Evolutionary conservation across 2,888 invertebrate species (phyloP).

Genomic region (Acrobasis suavella): DNA sequence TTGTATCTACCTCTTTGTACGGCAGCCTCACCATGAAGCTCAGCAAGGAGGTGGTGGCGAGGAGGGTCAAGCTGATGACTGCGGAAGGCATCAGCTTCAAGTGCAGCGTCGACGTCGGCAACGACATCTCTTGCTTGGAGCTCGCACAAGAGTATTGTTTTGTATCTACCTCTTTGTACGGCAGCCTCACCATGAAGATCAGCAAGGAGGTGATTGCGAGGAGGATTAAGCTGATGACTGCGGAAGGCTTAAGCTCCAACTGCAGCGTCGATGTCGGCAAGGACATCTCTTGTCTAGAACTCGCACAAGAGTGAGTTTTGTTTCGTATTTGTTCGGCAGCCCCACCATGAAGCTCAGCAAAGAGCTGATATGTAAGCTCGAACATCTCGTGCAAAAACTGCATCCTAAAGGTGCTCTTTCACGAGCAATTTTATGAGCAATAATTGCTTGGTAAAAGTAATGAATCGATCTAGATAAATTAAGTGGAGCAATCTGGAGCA

Average conservation of each 20-base stretch:
- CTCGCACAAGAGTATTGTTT: conserved; percentile 77
- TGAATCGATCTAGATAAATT: too few relatives aligned
- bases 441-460: too few relatives aligned
- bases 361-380: too few relatives aligned
- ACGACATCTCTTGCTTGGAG: conserved; percentile 91
- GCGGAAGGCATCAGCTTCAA: conserved; percentile 96
- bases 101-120: conserved; percentile 94
- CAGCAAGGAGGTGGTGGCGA: conserved; percentile 82
- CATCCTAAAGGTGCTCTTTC: too few relatives aligned
- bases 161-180: background rate
- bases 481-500: too few relatives aligned
- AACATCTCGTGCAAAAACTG: too few relatives aligned
- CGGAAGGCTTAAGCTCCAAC: conserved; percentile 95
- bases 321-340: background rate
- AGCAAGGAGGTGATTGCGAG: conserved; percentile 76
- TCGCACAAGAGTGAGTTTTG: conserved; percentile 82
- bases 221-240: conserved; percentile 91
- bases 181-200: too few relatives aligned
- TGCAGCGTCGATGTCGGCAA: conserved; percentile 95
- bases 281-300: conserved; percentile 90
- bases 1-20: background rate
- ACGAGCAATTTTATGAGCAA: too few relatives aligned
- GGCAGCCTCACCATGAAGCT: too few relatives aligned
- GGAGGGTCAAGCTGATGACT: conserved; percentile 92
- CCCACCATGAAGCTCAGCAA: too few relatives aligned